Evolutionary conservation across 1,140 invertebrate species (phyloP), one percentile per base, ranked within the genome.

Genomic region (Drosophila murphyi): DNA sequence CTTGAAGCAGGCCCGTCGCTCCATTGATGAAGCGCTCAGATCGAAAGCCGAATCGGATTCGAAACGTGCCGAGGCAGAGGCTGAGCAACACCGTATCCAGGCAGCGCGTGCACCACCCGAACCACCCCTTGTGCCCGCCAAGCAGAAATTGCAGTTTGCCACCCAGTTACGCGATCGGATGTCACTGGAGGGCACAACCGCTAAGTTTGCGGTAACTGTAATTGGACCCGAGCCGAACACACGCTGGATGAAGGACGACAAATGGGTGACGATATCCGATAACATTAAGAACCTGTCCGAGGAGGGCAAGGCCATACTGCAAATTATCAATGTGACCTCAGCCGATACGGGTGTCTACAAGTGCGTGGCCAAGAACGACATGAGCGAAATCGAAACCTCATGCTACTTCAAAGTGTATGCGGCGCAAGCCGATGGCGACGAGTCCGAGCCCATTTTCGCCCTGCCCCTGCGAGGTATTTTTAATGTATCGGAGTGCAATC

Each of bases 121-220:
- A 51, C 90, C 86, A 51, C 90, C 86, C 1, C 12, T 91, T 29
- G 87, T 92, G 4, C 76, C 92, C 0, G 77, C 89, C 37, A 92
- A 92, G 55, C 88, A 92, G 48, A 92, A 92, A 63, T 54, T 92
- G 1, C 68, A 82, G 12, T 98, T 98, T 90, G 97, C 96, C 39
- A 97, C 96, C n/a, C 95, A 95, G 78, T 91, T 98, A 52, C 95
- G 95, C 1, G 96, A 97, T 85, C 95, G 96, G 75, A 96, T 96
- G 41, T 95, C 96, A 1, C 95, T 95, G 0, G 95, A 95, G 83
- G 96, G 95, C 4, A 95, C 96, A n/a, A 93, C 95, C 39, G 95
- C 97, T 1, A 96, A 96, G 89, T 93, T 99, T 20, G 96, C 96
- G 3, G 98, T 97, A 85, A 96, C 96, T 47, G 95, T 98, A 0